Base-by-base conservation (phyloP, 2,888 invertebrate species). In the Ormyrus labotus region DNA sequence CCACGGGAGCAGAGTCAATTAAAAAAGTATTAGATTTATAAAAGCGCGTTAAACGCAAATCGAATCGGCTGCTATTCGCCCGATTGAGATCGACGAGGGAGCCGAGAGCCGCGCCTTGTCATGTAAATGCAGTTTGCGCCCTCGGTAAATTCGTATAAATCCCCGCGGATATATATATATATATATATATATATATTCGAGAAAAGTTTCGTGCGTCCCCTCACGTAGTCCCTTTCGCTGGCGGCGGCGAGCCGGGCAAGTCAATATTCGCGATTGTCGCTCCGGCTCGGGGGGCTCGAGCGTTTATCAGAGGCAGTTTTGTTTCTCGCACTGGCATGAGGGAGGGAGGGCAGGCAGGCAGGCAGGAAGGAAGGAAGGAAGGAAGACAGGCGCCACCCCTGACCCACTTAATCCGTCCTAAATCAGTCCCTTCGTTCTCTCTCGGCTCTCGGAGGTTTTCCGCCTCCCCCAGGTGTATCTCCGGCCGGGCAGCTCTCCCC, bases 341-440 rank as follows among this genome's bases (percentile, higher is more conserved):
- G 19, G 2, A 19, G 19, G 19, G 19, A 19, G 0, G 19, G 19
- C 19, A 0, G 19, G 19, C 19, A 19, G 19, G 19, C 19, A 19
- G 19, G 19, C 1, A 19, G 19, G 19, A 19, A 19, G 19, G 19
- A 19, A 19, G 19, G 19, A 11, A 47, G 19, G 58, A 57, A 60
- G 19, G 19, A 19, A 19, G 19, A 19, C 19, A 19, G 50, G 13
- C 50, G 71, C 50, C 5, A n/a, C 47, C 8, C 6, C 13, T 77
- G 81, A 77, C 77, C 77, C 77, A 81, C 72, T 81, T 81, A 81
- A 81, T 77, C 77, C 78, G 70, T 65, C 74, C 77, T 74, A 74
- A 78, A 81, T 81, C 81, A 74, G 78, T 64, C 61, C 63, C 68
- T 61, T 34, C 50, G 51, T 70, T 64, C 69, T 51, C 64, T 47